Base-by-base conservation (phyloP, 1,140 invertebrate genomes). In the Apis dorsata region DNA sequence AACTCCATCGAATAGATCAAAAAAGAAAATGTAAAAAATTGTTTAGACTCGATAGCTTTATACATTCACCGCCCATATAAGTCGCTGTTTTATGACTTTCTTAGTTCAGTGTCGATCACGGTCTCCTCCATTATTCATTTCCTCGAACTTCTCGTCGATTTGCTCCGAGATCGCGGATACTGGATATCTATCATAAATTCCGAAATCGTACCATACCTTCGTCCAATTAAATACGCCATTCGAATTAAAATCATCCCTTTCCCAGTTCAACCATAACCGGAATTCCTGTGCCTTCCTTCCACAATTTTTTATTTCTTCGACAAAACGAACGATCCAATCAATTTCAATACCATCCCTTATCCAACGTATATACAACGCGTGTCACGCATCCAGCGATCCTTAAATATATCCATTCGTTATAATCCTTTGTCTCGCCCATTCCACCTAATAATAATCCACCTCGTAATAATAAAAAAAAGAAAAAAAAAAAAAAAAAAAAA, bases 221-320 rank as follows among this genome's bases (percentile, higher is more conserved):
- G 44, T 72, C 78, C 78, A 80, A 80, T 80, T 80, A 80, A 80
- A 80, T 80, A 80, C 78, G 78, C 28, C 55, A 12, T 12, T 62
- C 69, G 78, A 80, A 80, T 80, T 72, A 80, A 80, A 80, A 72
- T 72, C 78, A 24, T 69, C 78, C 69, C 68, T 55, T 63, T 55
- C 11, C 59, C 19, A 72, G 51, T 72, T 53, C 68, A 13, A 12
- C 51, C 28, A 19, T 8, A n/a, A 10, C 1, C 34, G 44, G 63
- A 63, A 51, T 21, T 12, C 28, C n/a, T 55, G n/a, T 8, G 49
- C 55, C 60, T 63, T 80, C 34, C 34, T 44, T 59, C 55, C 34
- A 21, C n/a, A 34, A 21, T 71, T 71, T 63, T n/a, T 60, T 65
- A 15, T 34, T 13, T 34, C 24, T 0, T 7, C n/a, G 28, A 34